phyloP scores from a whole-genome alignment of 2,888 invertebrate species.

The Dorcus parallelipipedus region DNA sequence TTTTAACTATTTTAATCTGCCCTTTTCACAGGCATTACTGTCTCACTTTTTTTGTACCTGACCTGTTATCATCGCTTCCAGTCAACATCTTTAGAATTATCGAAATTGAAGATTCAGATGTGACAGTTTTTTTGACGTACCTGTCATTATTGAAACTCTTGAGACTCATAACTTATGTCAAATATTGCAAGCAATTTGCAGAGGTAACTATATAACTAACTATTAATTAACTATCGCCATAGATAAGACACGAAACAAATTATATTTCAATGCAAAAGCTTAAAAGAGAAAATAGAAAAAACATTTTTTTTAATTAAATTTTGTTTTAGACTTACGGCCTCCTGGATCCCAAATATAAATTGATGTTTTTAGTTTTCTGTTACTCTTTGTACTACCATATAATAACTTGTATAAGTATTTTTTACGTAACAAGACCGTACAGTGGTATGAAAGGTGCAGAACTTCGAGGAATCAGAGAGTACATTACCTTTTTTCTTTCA shows the following conservation, averaged over 20 bases:
- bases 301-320: too few species aligned
- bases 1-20: background rate
- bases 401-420: background rate
- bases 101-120: background rate
- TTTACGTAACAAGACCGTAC: background rate
- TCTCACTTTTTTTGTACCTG: constrained; percentile 12
- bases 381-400: background rate
- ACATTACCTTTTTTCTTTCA: too few species aligned
- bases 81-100: constrained; percentile 3
- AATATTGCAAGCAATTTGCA: constrained; percentile 9
- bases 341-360: background rate
- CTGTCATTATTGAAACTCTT: constrained; percentile 13
- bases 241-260: too few species aligned
- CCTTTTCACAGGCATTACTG: constrained; percentile 15
- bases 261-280: too few species aligned
- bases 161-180: constrained; percentile 8
- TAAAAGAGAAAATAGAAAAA: too few species aligned
- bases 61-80: constrained; percentile 18
- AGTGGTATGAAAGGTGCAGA: too few species aligned
- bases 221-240: too few species aligned
- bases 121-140: constrained; percentile 4
- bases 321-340: background rate
- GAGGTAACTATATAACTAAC: background rate
- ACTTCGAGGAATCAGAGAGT: too few species aligned
- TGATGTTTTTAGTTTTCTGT: background rate